Base-by-base conservation (phyloP, 1,140 invertebrate genomes). In the Homalodisca vitripennis region DNA sequence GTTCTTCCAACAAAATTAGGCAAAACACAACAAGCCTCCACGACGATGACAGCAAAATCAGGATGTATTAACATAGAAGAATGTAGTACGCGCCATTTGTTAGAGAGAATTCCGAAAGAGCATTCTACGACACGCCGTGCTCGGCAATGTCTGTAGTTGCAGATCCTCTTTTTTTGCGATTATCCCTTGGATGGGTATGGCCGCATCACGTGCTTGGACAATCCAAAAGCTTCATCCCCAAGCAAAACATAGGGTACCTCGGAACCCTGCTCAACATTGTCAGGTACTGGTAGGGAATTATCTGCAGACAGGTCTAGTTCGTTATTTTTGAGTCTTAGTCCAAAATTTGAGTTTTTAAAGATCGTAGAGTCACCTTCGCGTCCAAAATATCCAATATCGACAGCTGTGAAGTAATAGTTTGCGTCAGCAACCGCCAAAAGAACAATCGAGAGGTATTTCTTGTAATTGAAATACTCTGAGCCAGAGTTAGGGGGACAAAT, bases 1-100 rank as follows among this genome's bases (percentile, higher is more conserved):
- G 10, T 22, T 14, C 20, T 27, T 10, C 20, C 12, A 6, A 62
- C 57, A 29, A 26, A 62, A 20, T 62, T 27, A 27, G 24, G 57
- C 27, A 62, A 62, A 6, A 62, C 6, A 20, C 57, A 62, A 20
- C 57, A 62, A 14, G 3, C 24, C 27, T 30, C 10, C 13, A 62
- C 27, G 10, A 62, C 29, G 24, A 20, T 29, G 20, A 20, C 20
- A 6, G 57, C 57, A 62, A 62, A 62, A 2, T 66, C 63, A 3
- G 29, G 29, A 41, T 22, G 32, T 20, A 66, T 24, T 12, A 22
- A 32, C 20, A 77, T 32, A 26, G 72, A 70, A 10, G 69, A 65
- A 66, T 77, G 76, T 24, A 77, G 74, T 63, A 78, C 74, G 17
- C 74, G 71, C 75, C 75, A 78, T 70, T 77, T 76, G 30, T 74